Evolutionary conservation across 2,113 vertebrate genomes (phyloP).

Genomic region (Nothoprocta perdicaria): DNA sequence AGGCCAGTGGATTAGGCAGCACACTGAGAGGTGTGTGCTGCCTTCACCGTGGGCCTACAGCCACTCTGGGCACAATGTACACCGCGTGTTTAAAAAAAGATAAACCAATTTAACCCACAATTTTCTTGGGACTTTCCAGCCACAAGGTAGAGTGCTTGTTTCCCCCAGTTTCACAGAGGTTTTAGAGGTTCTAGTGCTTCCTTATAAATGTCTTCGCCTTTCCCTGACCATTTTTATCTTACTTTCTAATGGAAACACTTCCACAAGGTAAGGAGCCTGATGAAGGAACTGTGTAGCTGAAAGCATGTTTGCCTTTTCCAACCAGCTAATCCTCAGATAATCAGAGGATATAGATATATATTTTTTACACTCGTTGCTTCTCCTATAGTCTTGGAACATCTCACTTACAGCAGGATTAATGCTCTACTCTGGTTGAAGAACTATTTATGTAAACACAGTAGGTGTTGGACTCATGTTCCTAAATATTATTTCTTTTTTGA

Average conservation of each 20-base stretch:
- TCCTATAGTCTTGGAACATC: background rate
- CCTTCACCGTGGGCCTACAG: conserved; percentile 27
- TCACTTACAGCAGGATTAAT: background rate
- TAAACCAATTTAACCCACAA: background rate
- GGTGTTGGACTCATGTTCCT: background rate
- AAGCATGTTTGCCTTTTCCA: background rate
- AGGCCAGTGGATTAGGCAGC: background rate
- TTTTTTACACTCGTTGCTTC: background rate
- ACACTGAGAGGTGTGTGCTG: background rate
- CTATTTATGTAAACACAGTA: background rate
- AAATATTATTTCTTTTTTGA: conserved; percentile 36
- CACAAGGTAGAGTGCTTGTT: background rate
- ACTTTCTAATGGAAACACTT: background rate
- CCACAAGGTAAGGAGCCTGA: background rate
- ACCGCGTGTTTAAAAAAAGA: background rate
- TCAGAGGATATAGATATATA: background rate
- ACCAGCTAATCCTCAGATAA: background rate
- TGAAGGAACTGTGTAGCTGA: background rate
- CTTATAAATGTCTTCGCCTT: background rate
- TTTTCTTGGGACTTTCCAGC: background rate
- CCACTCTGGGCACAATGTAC: background rate
- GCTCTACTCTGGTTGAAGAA: background rate
- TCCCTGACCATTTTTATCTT: background rate
- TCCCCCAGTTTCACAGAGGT: background rate
- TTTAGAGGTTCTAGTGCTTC: background rate